Conservation (phyloP, 2,797 vertebrate species). For the Tympanoctomys barrerae region DNA sequence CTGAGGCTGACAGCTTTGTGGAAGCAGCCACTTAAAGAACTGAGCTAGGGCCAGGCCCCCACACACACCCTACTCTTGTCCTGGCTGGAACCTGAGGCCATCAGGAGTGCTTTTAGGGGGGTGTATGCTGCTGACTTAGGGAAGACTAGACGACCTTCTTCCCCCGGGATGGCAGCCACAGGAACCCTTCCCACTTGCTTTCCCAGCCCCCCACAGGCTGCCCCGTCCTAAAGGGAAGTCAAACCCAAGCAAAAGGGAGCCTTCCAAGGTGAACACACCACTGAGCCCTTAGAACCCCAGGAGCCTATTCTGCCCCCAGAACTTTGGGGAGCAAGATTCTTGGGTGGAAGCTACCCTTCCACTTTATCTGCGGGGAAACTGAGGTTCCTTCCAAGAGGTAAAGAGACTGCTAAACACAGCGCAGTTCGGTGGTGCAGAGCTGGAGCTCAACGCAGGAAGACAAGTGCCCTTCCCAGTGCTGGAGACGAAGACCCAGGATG, state of each 20-base stretch:
- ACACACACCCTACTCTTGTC: background rate
- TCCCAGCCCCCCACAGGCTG: background rate
- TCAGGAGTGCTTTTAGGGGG: accelerated
- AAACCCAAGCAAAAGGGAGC: background rate
- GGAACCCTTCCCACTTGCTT: accelerated
- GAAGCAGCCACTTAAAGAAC: too few relatives aligned
- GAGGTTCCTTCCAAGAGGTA: background rate
- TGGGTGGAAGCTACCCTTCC: background rate
- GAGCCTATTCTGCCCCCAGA: background rate
- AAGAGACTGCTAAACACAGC: background rate
- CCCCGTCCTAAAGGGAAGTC: background rate
- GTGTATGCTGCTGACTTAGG: background rate
- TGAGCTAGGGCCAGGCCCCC: too few relatives aligned
- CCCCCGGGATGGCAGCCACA: background rate
- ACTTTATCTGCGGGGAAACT: background rate
- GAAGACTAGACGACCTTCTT: background rate
- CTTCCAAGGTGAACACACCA: accelerated
- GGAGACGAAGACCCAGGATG: background rate
- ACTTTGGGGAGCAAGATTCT: background rate
- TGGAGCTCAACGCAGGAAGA: background rate
- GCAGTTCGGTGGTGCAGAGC: background rate
- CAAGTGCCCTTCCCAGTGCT: background rate
- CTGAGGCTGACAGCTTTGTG: too few relatives aligned
- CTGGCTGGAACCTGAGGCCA: background rate
- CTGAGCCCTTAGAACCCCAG: accelerated